These are phyloP conservation scores for Drosophila longiperda DNA, from an alignment of 2,888 invertebrate species.

Conservation along the genomic window DNA sequence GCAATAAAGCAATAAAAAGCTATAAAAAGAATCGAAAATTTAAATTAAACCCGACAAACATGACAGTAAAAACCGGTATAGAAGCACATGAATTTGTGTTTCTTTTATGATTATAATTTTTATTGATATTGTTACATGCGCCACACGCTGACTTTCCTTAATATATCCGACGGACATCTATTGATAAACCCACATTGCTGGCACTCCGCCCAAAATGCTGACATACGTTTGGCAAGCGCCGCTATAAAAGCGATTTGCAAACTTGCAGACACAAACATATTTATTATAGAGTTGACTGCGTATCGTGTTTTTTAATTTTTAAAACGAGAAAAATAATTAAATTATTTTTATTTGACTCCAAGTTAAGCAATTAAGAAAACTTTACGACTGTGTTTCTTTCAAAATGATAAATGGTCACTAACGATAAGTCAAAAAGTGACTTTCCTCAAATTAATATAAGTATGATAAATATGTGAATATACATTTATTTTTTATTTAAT, in stretches of 20 bases:
- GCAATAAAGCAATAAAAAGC: not conserved
- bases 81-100: slow-evolving; percentile 27
- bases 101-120: slow-evolving; percentile 22
- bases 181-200: slow-evolving; percentile 51
- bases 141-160: slow-evolving; percentile 46
- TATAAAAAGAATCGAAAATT: slow-evolving; percentile 7
- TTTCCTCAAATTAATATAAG: not conserved
- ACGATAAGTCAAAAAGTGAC: not conserved
- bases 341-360: too few species aligned
- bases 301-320: not conserved
- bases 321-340: not conserved
- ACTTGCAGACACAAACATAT: not conserved
- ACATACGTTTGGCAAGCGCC: slow-evolving; percentile 47
- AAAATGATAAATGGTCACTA: not conserved
- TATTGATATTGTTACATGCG: slow-evolving; percentile 42
- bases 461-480: not conserved
- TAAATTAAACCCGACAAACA: slow-evolving; percentile 10
- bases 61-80: slow-evolving; percentile 42
- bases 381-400: not conserved
- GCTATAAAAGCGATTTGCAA: slow-evolving; percentile 26
- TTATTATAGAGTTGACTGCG: not conserved
- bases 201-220: slow-evolving; percentile 14
- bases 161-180: slow-evolving; percentile 54
- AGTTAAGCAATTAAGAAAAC: not conserved
- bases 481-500: not conserved